Evolutionary conservation across 2,888 invertebrate species (phyloP).

Genomic region (Chymomyza procnemis): DNA sequence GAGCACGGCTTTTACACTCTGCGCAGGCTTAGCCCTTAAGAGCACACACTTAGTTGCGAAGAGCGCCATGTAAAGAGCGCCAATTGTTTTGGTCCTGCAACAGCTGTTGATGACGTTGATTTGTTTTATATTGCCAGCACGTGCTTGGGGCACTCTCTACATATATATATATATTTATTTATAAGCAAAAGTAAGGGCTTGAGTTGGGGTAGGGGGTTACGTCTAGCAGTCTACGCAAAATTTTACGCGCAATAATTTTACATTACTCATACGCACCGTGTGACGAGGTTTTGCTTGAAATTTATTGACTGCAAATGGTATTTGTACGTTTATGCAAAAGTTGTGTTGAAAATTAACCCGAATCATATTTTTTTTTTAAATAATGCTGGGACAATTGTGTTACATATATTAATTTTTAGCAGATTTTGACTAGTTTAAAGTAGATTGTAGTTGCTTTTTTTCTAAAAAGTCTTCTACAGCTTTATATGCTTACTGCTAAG

Average conservation of each 20-base stretch:
- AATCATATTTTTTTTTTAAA: background rate
- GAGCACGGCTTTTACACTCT: slow-evolving; percentile 11
- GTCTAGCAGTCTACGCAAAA: background rate
- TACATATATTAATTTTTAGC: too few relatives aligned
- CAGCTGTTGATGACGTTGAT: slow-evolving; percentile 36
- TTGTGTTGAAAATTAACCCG: background rate
- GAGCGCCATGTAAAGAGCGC: slow-evolving; percentile 22
- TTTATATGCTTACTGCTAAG: too few relatives aligned
- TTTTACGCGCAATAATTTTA: slow-evolving; percentile 8
- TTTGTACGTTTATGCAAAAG: background rate
- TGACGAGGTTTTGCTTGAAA: slow-evolving; percentile 41
- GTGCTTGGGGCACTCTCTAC: slow-evolving; percentile 18
- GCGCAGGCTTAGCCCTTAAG: slow-evolving; percentile 27
- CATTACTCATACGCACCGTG: slow-evolving; percentile 61
- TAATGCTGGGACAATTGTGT: too few relatives aligned
- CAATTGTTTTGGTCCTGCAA: slow-evolving; percentile 45
- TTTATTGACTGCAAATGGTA: background rate
- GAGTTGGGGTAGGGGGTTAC: slow-evolving; percentile 12
- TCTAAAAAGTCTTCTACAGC: too few relatives aligned
- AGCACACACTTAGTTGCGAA: background rate
- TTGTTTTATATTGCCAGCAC: slow-evolving; percentile 24
- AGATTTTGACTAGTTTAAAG: too few relatives aligned
- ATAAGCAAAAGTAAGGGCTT: too few relatives aligned
- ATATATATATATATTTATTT: too few relatives aligned
- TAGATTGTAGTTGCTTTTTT: too few relatives aligned